Evolutionary conservation across 2,113 vertebrate species (phyloP).

Genomic region (Megalops atlanticus): DNA sequence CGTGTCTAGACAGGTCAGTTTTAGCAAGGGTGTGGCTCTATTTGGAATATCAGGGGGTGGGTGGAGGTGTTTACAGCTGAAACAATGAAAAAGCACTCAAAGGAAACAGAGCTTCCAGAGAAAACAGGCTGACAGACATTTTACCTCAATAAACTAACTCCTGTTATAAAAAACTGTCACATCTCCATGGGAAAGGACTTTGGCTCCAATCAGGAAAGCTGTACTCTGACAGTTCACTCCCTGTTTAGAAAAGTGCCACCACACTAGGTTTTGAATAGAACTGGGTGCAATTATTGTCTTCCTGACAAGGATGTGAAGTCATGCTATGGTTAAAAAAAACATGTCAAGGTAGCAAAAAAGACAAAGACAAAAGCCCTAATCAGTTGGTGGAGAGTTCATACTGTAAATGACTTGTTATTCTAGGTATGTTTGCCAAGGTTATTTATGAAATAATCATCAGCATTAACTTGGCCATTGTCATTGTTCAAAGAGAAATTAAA

Average conservation of each 20-base stretch:
- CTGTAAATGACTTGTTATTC: not conserved
- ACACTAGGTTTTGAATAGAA: too few relatives aligned
- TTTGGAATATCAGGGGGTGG: not conserved
- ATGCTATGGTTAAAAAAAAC: too few relatives aligned
- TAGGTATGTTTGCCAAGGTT: not conserved
- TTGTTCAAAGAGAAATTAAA: not conserved
- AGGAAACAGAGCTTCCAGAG: constrained; percentile 14
- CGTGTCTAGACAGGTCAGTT: constrained; percentile 14
- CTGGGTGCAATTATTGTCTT: too few relatives aligned
- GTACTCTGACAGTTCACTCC: too few relatives aligned
- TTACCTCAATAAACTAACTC: not conserved
- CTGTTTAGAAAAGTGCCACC: too few relatives aligned
- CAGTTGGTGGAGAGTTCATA: too few relatives aligned
- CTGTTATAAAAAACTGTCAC: too few relatives aligned
- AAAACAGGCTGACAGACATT: not conserved
- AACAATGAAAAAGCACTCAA: constrained; percentile 11
- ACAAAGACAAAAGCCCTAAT: too few relatives aligned
- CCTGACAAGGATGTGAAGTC: too few relatives aligned
- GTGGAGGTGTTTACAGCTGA: not conserved
- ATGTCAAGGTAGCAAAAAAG: too few relatives aligned
- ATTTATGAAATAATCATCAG: not conserved
- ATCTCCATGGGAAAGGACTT: too few relatives aligned
- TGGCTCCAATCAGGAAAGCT: too few relatives aligned
- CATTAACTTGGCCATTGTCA: not conserved
- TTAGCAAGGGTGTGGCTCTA: not conserved